Evolutionary conservation across 1,140 invertebrate genomes (phyloP), one percentile per base, ranked within the genome.

Genomic region (Magallana ariakensis): DNA sequence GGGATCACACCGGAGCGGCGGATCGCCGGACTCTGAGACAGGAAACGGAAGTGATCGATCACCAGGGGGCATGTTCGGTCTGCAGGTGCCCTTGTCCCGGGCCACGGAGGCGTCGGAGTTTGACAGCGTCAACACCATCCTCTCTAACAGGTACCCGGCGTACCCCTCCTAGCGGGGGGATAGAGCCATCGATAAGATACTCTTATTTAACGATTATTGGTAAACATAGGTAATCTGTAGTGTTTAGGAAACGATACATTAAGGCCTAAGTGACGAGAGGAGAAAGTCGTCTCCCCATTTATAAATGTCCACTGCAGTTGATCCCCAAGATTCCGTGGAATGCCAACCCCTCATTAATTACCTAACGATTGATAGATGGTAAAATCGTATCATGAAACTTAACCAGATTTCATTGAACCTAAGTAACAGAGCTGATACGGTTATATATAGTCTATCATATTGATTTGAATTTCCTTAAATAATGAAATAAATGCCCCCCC

Each of bases 41-140:
- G 66, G 22, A 22, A 75, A 19, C 19, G 66, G 66, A 75, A 75
- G 66, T 75, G 66, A 33, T 75, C 33, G 33, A 22, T 75, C 11
- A 13, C 66, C 66, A 75, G 11, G 58, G 58, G 58, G 33, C 33
- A 60, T 75, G 66, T 75, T 75, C 33, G 66, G 66, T 26, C 66
- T 75, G 22, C 66, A 75, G 66, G 66, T 75, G 66, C 66, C 66
- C 66, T 8, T 75, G 66, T 75, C 66, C 7, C 66, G 66, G 66
- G 22, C 66, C 19, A 33, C 26, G 66, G 66, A 75, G 22, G 66
- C 66, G 7, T 19, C 19, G 66, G 66, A 46, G 22, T 75, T 75
- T 22, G 66, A 75, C 66, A 75, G 66, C 33, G 66, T 75, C 66
- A 75, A 26, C 66, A 75, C 26, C 9, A 75, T 75, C 66, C 66